phyloP scores from a whole-genome alignment of 1,140 invertebrate species.

The Plutomurus gul region DNA sequence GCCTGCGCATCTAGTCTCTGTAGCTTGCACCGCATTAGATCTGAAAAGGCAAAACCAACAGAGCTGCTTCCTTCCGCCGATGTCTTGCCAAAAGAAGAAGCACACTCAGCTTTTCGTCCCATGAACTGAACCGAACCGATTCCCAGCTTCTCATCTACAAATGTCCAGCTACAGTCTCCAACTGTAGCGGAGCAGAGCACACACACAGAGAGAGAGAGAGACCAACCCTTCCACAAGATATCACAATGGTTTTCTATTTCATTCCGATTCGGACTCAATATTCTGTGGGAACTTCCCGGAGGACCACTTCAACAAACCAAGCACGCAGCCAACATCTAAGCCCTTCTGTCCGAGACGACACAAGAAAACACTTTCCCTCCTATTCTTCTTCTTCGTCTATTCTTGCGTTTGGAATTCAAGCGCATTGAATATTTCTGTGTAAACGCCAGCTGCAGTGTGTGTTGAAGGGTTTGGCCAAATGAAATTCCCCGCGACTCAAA shows the following conservation, averaged over 20 bases:
- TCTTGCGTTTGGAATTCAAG: not conserved
- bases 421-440: not conserved
- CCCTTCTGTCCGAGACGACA: conserved; percentile 4
- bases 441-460: no score
- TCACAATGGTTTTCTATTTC: conserved; percentile 20
- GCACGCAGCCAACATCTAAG: not conserved
- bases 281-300: conserved; percentile 18
- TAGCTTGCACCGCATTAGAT: not conserved
- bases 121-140: not conserved
- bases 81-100: not conserved
- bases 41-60: conserved; percentile 17
- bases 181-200: no score
- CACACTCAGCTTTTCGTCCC: not conserved
- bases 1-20: not conserved
- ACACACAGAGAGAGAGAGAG: not conserved
- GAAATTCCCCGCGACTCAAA: no score
- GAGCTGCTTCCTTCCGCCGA: not conserved
- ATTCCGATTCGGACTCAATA: not conserved
- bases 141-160: not conserved
- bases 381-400: not conserved
- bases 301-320: conserved; percentile 25
- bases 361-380: conserved; percentile 17
- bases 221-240: conserved; percentile 13
- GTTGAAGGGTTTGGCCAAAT: no score
- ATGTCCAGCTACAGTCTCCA: no score